Evolutionary conservation across 2,113 vertebrate species (phyloP).

Genomic region (Theristicus caerulescens): DNA sequence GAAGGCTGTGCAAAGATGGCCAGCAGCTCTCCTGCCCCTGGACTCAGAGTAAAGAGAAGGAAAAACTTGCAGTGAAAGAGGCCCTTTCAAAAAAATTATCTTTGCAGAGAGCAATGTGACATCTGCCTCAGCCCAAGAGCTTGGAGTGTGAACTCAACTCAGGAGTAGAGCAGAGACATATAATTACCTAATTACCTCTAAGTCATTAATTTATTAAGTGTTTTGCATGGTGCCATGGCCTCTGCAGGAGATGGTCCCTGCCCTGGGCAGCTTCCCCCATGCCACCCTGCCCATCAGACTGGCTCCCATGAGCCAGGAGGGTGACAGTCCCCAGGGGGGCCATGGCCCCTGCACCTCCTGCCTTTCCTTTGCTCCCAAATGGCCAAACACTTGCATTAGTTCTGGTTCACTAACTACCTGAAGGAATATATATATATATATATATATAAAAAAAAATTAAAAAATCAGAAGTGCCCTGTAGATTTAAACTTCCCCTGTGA

Average conservation of each 20-base stretch:
- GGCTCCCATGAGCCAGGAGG: not conserved
- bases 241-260: not conserved
- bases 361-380: not conserved
- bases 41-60: not conserved
- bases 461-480: not conserved
- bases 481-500: not conserved
- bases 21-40: not conserved
- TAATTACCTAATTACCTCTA: not conserved
- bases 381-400: not conserved
- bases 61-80: fast-evolving
- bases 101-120: not conserved
- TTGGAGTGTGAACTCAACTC: not conserved
- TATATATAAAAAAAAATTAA: not conserved
- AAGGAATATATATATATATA: not conserved
- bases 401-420: not conserved
- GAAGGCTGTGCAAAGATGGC: not conserved
- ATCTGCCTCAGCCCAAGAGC: not conserved
- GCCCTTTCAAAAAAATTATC: not conserved
- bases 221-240: not conserved
- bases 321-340: not conserved
- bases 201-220: not conserved
- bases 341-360: fast-evolving
- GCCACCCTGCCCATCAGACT: not conserved
- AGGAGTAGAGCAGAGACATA: not conserved
- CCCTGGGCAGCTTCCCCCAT: not conserved